A percentile compares a stretch with the other conserved stretches of the same genome.
Conservation (phyloP, 1,140 invertebrate genomes). For the Drosophila burlai region DNA sequence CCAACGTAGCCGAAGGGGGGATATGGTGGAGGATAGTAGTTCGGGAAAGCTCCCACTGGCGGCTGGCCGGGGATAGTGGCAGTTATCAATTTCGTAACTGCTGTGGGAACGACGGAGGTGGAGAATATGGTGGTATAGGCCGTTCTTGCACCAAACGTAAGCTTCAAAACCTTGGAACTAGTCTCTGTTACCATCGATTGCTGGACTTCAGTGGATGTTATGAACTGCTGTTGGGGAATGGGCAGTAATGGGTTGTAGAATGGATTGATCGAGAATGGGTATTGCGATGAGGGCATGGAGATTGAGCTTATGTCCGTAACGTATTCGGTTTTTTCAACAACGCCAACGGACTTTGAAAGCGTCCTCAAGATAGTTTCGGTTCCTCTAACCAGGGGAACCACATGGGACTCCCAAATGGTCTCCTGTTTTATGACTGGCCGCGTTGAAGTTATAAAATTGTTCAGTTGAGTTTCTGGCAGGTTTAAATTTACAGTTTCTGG, state of each 20-base stretch:
- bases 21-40: slow-evolving; percentile 86
- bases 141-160: slow-evolving; percentile 95
- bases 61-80: slow-evolving; percentile 91
- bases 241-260: slow-evolving; percentile 81
- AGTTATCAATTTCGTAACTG: slow-evolving; percentile 92
- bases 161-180: slow-evolving; percentile 92
- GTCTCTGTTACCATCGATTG: slow-evolving; percentile 93
- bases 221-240: slow-evolving; percentile 89
- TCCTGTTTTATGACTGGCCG: slow-evolving; percentile 91
- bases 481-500: slow-evolving; percentile 28
- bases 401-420: slow-evolving; percentile 92
- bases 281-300: slow-evolving; percentile 86
- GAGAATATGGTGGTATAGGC: slow-evolving; percentile 94
- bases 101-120: slow-evolving; percentile 93
- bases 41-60: slow-evolving; percentile 89
- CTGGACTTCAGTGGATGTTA: slow-evolving; percentile 92
- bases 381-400: slow-evolving; percentile 91
- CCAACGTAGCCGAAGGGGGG: slow-evolving; percentile 91
- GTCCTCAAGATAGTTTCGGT: slow-evolving; percentile 91
- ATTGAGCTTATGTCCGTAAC: slow-evolving; percentile 91
- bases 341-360: slow-evolving; percentile 90
- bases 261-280: slow-evolving; percentile 86
- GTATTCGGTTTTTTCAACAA: slow-evolving; percentile 91
- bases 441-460: slow-evolving; percentile 90
- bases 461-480: slow-evolving; percentile 30